Conservation (phyloP, 2,113 vertebrate species). For the Ictidomys tridecemlineatus region DNA sequence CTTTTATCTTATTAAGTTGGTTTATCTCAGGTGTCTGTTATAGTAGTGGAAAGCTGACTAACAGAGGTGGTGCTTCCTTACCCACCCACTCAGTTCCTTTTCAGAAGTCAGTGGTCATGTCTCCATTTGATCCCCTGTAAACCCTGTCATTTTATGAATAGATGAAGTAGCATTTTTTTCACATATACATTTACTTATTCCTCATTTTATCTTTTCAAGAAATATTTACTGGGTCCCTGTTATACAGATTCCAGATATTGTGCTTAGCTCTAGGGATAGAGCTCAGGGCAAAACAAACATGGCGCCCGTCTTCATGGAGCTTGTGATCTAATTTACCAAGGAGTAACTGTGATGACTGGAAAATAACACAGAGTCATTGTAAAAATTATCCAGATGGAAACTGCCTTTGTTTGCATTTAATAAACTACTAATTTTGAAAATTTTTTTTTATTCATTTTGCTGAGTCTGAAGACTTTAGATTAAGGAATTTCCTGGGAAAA, state of each 20-base stretch:
- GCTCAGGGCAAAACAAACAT: background rate
- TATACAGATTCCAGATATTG: background rate
- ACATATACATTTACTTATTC: background rate
- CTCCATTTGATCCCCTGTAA: background rate
- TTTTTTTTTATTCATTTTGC: background rate
- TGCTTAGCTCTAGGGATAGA: background rate
- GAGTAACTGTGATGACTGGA: background rate
- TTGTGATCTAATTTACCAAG: background rate
- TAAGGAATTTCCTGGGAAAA: slow-evolving; percentile 30
- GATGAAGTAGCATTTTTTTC: background rate
- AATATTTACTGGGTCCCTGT: background rate
- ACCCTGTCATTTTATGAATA: background rate
- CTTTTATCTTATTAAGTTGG: background rate
- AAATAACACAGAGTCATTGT: background rate
- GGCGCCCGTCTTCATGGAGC: background rate
- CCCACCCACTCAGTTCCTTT: background rate
- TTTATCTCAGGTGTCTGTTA: background rate
- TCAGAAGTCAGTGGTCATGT: background rate
- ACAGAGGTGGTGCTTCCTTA: background rate
- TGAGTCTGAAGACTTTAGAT: slow-evolving; percentile 12
- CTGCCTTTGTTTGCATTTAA: slow-evolving; percentile 14
- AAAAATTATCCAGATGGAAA: slow-evolving; percentile 16
- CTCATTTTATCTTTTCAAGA: background rate
- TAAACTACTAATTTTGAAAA: background rate
- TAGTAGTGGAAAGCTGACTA: background rate